phyloP scores from a whole-genome alignment of 2,888 invertebrate species.

The Ariolimax columbianus region DNA sequence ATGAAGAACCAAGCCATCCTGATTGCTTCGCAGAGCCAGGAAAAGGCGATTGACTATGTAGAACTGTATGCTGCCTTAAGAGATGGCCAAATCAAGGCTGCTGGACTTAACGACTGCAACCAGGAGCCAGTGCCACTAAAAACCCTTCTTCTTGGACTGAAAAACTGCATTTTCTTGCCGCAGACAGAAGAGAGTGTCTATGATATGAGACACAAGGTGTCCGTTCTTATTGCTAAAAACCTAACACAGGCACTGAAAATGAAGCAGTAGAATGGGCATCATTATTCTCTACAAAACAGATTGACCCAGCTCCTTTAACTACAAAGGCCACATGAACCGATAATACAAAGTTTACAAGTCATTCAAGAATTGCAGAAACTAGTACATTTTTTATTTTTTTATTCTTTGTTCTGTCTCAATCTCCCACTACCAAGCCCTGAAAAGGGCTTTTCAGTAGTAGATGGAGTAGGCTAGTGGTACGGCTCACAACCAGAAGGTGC shows the following conservation, averaged over 20 bases:
- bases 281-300: no score
- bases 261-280: neutral
- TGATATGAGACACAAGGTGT: slow-evolving; percentile 56
- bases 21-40: slow-evolving; percentile 85
- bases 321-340: no score
- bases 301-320: no score
- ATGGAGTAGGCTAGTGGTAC: no score
- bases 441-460: no score
- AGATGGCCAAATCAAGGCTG: slow-evolving; percentile 86
- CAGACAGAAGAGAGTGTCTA: slow-evolving; percentile 57
- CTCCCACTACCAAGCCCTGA: no score
- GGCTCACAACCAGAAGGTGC: no score
- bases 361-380: no score
- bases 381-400: no score
- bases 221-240: slow-evolving; percentile 53
- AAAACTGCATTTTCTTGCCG: slow-evolving; percentile 90
- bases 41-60: slow-evolving; percentile 83
- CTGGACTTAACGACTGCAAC: slow-evolving; percentile 92
- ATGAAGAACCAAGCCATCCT: slow-evolving; percentile 93
- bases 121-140: slow-evolving; percentile 93
- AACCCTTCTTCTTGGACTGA: slow-evolving; percentile 85
- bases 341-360: no score
- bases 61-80: slow-evolving; percentile 87
- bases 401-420: no score
- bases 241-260: slow-evolving; percentile 45